Conservation (phyloP, 2,113 vertebrate species). For the Oryzias melastigma region DNA sequence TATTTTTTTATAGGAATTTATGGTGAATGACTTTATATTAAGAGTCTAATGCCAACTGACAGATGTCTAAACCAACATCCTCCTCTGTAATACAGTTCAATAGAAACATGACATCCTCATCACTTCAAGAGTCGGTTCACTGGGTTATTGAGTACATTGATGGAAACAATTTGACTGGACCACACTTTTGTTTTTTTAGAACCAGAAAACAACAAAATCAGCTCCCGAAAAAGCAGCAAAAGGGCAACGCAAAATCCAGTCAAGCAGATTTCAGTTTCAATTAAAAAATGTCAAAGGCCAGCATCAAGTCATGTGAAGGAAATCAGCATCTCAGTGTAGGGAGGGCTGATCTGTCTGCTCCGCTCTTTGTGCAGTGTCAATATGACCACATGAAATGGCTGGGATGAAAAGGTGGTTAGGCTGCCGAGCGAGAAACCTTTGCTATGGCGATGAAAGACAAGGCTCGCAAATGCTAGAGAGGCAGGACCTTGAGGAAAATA, state of each 20-base stretch:
- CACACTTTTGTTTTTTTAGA: background rate
- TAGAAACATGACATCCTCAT: background rate
- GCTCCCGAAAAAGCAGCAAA: conserved; percentile 10
- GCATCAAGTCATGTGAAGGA: conserved; percentile 36
- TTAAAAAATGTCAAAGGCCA: conserved; percentile 62
- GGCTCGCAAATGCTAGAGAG: conserved; percentile 58
- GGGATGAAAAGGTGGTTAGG: conserved; percentile 66
- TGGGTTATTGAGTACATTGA: background rate
- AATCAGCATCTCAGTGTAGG: conserved; percentile 27
- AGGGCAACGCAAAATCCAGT: conserved; percentile 23
- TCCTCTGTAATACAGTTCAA: background rate
- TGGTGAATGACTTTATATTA: background rate
- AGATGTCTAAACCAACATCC: conserved; percentile 1
- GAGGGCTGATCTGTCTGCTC: conserved; percentile 7
- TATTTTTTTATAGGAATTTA: no score
- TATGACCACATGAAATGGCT: conserved; percentile 63
- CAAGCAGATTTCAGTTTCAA: conserved; percentile 50
- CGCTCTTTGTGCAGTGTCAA: conserved; percentile 59
- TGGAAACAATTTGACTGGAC: conserved; percentile 5
- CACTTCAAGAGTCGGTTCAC: conserved; percentile 7
- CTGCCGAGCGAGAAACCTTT: conserved; percentile 59
- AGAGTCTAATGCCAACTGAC: background rate
- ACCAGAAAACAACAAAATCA: conserved; percentile 1
- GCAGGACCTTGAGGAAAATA: conserved; percentile 75
- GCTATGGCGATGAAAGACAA: conserved; percentile 69